These are phyloP conservation scores for Graphium colonna DNA, from an alignment of 2,888 invertebrate genomes.

Conservation along the genomic window DNA sequence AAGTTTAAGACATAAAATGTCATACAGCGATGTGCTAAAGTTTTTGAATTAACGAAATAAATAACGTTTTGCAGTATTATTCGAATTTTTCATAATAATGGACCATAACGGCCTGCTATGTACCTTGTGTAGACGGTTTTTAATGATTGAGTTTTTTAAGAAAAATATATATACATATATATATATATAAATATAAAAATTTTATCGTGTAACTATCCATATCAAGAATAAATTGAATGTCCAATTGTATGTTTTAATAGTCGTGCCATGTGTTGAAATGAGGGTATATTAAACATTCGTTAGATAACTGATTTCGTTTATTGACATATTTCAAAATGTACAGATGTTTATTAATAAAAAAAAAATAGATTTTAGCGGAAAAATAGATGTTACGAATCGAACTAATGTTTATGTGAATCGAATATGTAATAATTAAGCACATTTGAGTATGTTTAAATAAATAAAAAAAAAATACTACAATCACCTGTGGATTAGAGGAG, in stretches of 20 bases:
- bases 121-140: slow-evolving; percentile 41
- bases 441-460: not conserved
- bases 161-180: slow-evolving; percentile 37
- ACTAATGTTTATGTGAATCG: slow-evolving; percentile 9
- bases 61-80: slow-evolving; percentile 59
- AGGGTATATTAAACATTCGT: slow-evolving; percentile 41
- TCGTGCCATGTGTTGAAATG: slow-evolving; percentile 36
- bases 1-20: slow-evolving; percentile 70
- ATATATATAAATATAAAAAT: no score
- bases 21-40: slow-evolving; percentile 34
- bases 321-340: slow-evolving; percentile 30
- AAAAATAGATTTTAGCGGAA: slow-evolving; percentile 11
- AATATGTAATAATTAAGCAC: slow-evolving; percentile 12
- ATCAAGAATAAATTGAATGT: slow-evolving; percentile 45
- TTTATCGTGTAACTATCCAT: slow-evolving; percentile 53
- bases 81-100: slow-evolving; percentile 48
- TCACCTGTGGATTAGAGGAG: slow-evolving; percentile 3
- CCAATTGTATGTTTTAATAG: slow-evolving; percentile 36
- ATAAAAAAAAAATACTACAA: no score
- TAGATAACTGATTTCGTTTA: slow-evolving; percentile 40
- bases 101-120: slow-evolving; percentile 48
- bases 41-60: slow-evolving; percentile 23
- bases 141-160: slow-evolving; percentile 46
- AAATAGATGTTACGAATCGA: slow-evolving; percentile 7
- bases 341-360: slow-evolving; percentile 22